A percentile compares a stretch with the other conserved stretches of the same genome.
Conservation (phyloP, 2,113 vertebrate species). For the Microtus pennsylvanicus region DNA sequence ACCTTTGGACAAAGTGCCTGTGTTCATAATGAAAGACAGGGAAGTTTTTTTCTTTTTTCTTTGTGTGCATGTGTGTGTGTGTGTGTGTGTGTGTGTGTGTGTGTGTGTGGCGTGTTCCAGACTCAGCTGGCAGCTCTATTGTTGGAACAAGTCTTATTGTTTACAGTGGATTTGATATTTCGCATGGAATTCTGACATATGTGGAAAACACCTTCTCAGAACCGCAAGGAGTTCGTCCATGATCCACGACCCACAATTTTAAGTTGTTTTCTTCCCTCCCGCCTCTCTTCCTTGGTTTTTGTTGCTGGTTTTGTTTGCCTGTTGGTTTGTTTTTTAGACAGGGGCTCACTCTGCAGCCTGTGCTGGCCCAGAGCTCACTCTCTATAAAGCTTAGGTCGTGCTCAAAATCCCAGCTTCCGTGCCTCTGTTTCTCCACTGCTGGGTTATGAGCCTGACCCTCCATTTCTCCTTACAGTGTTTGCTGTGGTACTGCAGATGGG, state of each 20-base stretch:
- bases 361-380: neutral
- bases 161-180: neutral
- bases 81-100: no score
- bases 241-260: neutral
- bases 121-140: neutral
- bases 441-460: neutral
- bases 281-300: neutral
- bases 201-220: neutral
- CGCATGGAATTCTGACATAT: neutral
- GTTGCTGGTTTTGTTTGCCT: neutral
- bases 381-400: neutral
- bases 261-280: neutral
- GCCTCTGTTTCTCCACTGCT: neutral
- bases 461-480: no score
- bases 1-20: neutral
- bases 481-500: neutral
- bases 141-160: neutral
- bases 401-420: neutral
- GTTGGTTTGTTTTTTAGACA: neutral
- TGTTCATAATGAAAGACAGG: neutral
- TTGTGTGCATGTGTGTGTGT: no score
- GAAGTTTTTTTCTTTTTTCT: neutral
- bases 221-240: neutral
- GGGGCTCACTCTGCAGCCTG: neutral
- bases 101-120: neutral